A percentile compares a stretch with the other conserved stretches of the same genome.
Evolutionary conservation across 2,113 vertebrate species (phyloP).

Genomic region (Merops nubicus): DNA sequence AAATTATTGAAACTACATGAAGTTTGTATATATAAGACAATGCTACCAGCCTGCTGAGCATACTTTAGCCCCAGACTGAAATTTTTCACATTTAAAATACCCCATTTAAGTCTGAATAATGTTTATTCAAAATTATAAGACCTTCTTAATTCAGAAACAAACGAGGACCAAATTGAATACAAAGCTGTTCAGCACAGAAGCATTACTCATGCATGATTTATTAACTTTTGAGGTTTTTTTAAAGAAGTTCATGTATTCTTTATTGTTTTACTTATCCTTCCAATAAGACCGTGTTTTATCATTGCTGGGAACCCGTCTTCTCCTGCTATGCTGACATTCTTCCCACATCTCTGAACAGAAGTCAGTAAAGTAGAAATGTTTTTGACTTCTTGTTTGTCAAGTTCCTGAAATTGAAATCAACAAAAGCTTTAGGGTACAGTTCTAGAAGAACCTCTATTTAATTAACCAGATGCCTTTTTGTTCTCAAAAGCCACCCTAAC

Average conservation of each 20-base stretch:
- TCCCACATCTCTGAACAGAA: slow-evolving; percentile 81
- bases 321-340: slow-evolving; percentile 78
- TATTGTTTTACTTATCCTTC: slow-evolving; percentile 89
- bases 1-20: background rate
- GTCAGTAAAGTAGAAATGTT: slow-evolving; percentile 76
- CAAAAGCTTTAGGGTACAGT: background rate
- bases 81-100: background rate
- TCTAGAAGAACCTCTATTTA: background rate
- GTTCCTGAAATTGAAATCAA: slow-evolving; percentile 79
- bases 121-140: background rate
- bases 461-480: background rate
- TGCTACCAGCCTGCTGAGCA: background rate
- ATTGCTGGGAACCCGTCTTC: slow-evolving; percentile 80
- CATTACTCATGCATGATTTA: background rate
- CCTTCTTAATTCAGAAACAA: background rate
- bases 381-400: slow-evolving; percentile 79
- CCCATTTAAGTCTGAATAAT: background rate
- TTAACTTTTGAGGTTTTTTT: background rate
- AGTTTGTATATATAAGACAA: background rate
- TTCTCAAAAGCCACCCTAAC: background rate
- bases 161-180: background rate
- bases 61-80: background rate
- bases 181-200: background rate
- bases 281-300: slow-evolving; percentile 83
- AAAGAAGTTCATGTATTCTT: background rate